Evolutionary conservation across 53 echinoderm and acorn worm genomes (phyloP).

Genomic region (Apostichopus leukothele): DNA sequence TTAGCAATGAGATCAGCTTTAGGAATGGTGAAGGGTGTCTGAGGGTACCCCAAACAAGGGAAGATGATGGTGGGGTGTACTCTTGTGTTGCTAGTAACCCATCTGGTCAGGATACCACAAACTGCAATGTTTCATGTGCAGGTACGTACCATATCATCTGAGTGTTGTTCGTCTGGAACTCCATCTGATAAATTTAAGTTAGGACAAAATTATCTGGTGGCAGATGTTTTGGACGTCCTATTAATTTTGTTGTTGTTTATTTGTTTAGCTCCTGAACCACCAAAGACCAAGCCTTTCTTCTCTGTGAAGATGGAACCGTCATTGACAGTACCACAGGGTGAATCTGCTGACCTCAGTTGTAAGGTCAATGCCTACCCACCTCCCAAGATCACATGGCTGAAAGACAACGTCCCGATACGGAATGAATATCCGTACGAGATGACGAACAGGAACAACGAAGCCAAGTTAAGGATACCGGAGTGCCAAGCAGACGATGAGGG

Average conservation of each 20-base stretch:
- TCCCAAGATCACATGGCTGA: constrained; percentile 61
- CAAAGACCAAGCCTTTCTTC: constrained; percentile 49
- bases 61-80: constrained; percentile 76
- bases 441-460: constrained; percentile 63
- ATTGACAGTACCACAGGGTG: constrained; percentile 62
- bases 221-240: no score
- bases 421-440: constrained; percentile 59
- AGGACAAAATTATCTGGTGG: no score
- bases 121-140: constrained; percentile 62
- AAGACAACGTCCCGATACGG: constrained; percentile 59
- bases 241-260: no score
- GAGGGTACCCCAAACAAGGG: constrained; percentile 20
- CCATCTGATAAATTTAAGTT: no score
- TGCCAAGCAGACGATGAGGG: constrained; percentile 80
- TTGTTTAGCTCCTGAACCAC: constrained; percentile 47
- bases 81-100: constrained; percentile 74
- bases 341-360: constrained; percentile 68
- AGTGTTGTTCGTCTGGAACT: no score
- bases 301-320: constrained; percentile 34
- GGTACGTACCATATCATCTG: constrained; percentile 40
- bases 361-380: constrained; percentile 52
- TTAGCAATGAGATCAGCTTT: constrained; percentile 56
- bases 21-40: constrained; percentile 24
- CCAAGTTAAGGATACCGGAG: constrained; percentile 71
- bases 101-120: constrained; percentile 68